Evolutionary conservation across 2,113 vertebrate genomes (phyloP), one percentile per base, ranked within the genome.

Genomic region (Thryonomys swinderianus): DNA sequence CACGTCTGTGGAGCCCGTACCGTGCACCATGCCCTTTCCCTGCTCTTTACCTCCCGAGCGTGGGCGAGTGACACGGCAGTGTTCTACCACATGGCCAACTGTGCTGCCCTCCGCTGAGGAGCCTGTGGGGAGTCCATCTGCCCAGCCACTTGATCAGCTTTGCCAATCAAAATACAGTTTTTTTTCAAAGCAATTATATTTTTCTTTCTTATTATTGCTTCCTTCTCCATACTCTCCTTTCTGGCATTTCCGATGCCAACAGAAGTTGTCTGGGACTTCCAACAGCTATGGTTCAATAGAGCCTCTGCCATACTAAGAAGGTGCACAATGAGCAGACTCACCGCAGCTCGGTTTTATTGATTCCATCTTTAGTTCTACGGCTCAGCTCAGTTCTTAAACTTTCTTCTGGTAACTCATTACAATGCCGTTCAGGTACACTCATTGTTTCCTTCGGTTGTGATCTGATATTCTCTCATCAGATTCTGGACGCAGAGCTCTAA

Each of bases 161-260:
- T 55, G 82, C 84, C 42, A 91, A 40, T 48, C 21, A 61, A 71
- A 93, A 21, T 8, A 45, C 2, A 14, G n/a, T n/a, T 45, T 30
- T 51, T 37, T 51, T n/a, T 76, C 18, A 48, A 66, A 79, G 42
- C 1, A 81, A 45, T 81, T 61, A 55, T 3, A 30, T 21, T 48
- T 93, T 93, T 51, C 32, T 20, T 84, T 92, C 25, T 66, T 82
- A 42, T 30, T 85, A n/a, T 16, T 76, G 73, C 27, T 83, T 89
- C 37, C 48, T 90, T 86, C 21, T 88, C 78, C 37, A 66, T 2
- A 59, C 57, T 82, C 57, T 27, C 42, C 11, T 10, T 85, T 78
- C 66, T 48, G 45, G 37, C 27, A 64, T 59, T 69, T 89, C 74
- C 62, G 74, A 45, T 18, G 32, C 10, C 30, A n/a, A 21, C 18